These are phyloP conservation scores for Lepidochitona cinerea DNA, from an alignment of 2,888 invertebrate genomes.

Conservation along the genomic window DNA sequence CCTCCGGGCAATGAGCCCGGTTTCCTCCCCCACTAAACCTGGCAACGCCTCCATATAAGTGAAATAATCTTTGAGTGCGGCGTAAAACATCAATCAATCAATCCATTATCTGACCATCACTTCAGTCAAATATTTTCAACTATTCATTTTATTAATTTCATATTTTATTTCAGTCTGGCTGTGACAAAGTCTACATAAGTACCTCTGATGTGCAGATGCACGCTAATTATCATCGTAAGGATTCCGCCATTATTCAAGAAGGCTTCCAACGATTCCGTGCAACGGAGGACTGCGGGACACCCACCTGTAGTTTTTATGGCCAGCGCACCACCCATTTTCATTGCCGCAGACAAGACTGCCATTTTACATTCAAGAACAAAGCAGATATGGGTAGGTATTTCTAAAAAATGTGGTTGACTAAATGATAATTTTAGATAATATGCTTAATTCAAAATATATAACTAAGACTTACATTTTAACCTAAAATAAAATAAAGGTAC, in stretches of 20 bases:
- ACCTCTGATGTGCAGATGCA: constrained; percentile 99
- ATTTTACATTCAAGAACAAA: constrained; percentile 98
- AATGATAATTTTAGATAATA: too few relatives aligned
- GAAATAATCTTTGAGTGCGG: too few relatives aligned
- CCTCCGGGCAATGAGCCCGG: too few relatives aligned
- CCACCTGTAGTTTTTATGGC: constrained; percentile 91
- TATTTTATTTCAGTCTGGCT: constrained; percentile 74
- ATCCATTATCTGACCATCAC: too few relatives aligned
- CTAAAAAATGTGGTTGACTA: too few relatives aligned
- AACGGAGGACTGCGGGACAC: constrained; percentile 94
- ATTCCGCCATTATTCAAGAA: constrained; percentile 97
- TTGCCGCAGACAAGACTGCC: constrained; percentile 90
- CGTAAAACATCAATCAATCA: background rate
- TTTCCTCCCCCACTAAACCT: too few relatives aligned
- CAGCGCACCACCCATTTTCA: constrained; percentile 98
- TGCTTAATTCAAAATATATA: too few relatives aligned
- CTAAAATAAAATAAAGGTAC: too few relatives aligned
- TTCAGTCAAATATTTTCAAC: too few relatives aligned
- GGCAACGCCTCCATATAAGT: too few relatives aligned
- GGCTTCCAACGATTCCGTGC: constrained; percentile 97
- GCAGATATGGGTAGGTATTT: constrained; percentile 96
- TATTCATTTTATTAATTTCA: too few relatives aligned
- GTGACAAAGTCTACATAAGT: constrained; percentile 93
- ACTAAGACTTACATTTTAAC: too few relatives aligned
- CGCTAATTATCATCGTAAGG: constrained; percentile 98